These are phyloP conservation scores for Myotis pilosus DNA, from an alignment of 2,797 vertebrate species.

Conservation along the genomic window DNA sequence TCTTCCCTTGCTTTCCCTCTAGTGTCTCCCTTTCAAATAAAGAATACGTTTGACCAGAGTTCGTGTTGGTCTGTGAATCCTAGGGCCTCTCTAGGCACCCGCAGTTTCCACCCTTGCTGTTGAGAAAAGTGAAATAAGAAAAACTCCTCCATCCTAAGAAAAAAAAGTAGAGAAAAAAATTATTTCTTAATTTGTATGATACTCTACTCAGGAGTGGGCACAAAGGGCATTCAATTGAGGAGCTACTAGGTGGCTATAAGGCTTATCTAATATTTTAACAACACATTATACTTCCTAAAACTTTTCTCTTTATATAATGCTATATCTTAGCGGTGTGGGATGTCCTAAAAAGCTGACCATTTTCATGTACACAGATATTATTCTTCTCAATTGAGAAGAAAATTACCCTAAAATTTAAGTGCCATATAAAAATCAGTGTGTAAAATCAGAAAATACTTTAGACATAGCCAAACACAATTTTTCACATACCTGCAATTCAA, in stretches of 20 bases:
- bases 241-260: neutral
- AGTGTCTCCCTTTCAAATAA: constrained; percentile 48
- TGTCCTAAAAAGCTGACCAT: neutral
- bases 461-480: neutral
- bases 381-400: neutral
- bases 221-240: neutral
- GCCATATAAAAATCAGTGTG: neutral
- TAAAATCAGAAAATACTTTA: constrained; percentile 25
- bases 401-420: constrained; percentile 21
- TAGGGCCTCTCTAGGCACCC: neutral
- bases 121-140: constrained; percentile 8
- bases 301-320: neutral
- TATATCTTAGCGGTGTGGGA: neutral
- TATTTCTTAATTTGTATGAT: neutral
- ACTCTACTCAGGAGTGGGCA: neutral
- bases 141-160: neutral
- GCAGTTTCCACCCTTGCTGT: neutral
- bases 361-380: neutral
- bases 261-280: neutral
- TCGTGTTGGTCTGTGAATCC: neutral
- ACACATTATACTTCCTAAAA: neutral
- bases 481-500: neutral
- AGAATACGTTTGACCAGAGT: constrained; percentile 21
- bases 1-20: neutral
- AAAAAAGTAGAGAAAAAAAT: neutral